Evolutionary conservation across 2,888 invertebrate genomes (phyloP), one percentile per base, ranked within the genome.

Genomic region (Habrosyne pyritoides): DNA sequence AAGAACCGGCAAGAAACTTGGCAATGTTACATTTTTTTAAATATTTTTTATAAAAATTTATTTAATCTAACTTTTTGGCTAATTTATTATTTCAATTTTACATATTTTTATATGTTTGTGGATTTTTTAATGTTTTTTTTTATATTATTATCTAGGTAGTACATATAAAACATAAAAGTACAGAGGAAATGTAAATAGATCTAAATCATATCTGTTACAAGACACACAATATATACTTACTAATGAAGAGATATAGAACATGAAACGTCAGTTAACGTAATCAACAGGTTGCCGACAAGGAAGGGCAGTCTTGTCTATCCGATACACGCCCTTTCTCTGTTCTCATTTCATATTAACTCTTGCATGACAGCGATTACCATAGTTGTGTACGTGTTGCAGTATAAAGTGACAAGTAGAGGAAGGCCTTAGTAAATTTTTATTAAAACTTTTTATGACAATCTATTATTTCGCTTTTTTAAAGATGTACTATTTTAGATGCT

Each of bases 321-420:
- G 67, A 75, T 67, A 77, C 54, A 3, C 73, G 73, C 79, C 83
- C 79, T 83, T 83, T 82, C 83, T 81, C 82, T 76, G 72, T 67
- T 71, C 72, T 55, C 64, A 54, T 73, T 77, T 67, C 63, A 66
- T 63, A 62, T 62, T 64, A 63, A 63, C 64, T 66, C 56, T 60
- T 56, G 49, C 64, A 60, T 71, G 69, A 71, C 66, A 63, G 64
- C 55, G 53, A 42, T 42, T 18, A 42, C 42, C 42, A 42, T 42
- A 18, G 42, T 14, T 42, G 42, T 6, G 5, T 42, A 18, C 36
- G n/a, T 50, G 28, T 50, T 50, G 24, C 12, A 2, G 18, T 21
- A 28, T n/a, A 18, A 30, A 21, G 28, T 50, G 50, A 28, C 50
- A 28, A 49, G 12, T 36, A 36, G 12, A 30, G 30, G 30, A 12